Conservation (phyloP, 1,140 invertebrate species). For the Pomacea maculata region DNA sequence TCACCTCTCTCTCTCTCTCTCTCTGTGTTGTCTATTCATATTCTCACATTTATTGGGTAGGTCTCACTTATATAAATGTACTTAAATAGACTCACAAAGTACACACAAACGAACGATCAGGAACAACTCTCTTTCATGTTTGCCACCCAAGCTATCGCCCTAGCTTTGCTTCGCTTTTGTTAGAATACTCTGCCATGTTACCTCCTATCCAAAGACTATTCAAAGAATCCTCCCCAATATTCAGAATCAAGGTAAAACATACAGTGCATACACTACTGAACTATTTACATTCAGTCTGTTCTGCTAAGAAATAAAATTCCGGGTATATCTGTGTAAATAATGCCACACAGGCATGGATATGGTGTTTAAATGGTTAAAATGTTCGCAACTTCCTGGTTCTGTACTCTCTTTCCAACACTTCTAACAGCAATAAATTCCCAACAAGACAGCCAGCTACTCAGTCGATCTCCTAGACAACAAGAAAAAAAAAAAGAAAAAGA, state of each 20-base stretch:
- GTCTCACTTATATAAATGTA: no score
- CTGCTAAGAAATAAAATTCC: background rate
- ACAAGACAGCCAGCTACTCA: background rate
- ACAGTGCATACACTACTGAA: background rate
- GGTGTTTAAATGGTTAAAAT: background rate
- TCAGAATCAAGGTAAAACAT: background rate
- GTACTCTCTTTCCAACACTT: background rate
- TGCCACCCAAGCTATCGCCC: background rate
- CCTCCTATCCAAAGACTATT: background rate
- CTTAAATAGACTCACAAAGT: background rate
- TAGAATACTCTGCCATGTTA: background rate
- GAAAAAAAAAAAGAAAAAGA: background rate
- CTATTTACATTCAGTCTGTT: background rate
- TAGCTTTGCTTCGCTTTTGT: background rate
- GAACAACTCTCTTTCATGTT: background rate
- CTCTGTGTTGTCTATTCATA: no score
- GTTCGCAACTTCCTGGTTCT: background rate
- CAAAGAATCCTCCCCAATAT: background rate
- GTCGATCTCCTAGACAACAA: background rate
- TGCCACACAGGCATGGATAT: background rate
- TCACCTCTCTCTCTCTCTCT: no score
- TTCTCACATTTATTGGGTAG: no score
- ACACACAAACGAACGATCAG: background rate
- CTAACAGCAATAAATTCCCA: background rate
- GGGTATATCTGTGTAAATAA: background rate